Base-by-base conservation (phyloP, 2,797 vertebrate genomes). In the Rhinatrema bivittatum region DNA sequence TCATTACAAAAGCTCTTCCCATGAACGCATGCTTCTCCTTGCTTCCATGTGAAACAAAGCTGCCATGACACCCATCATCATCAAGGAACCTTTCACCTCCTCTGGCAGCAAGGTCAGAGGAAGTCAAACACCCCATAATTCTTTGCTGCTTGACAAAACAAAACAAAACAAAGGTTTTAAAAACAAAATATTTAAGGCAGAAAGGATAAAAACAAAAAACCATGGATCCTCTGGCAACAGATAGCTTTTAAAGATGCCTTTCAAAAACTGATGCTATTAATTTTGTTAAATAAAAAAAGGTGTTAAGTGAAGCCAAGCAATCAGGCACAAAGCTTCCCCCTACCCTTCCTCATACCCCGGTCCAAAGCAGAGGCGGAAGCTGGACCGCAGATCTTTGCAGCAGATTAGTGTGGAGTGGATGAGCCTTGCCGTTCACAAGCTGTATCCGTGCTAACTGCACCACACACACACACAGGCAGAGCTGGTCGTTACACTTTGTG, bases 61-160 rank as follows among this genome's bases (percentile, higher is more conserved):
- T 56, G 57, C 60, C 70, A 59, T 36, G 37, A 61, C 52, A 55
- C 0, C 57, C 70, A 70, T 65, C 63, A 70, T 65, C 63, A 47
- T 68, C 46, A 70, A 36, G 28, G 40, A 36, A 28, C 42, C 24
- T 26, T 44, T 15, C 36, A 49, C 74, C 81, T 62, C 74, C 46
- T 62, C 1, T 2, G 76, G 60, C 51, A 53, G 62, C 59, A 60
- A 52, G 68, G 62, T 87, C 82, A 87, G 69, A 87, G 82, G 81
- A 87, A 86, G 79, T 86, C 83, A 85, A 87, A 86, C 52, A 86
- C 77, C 84, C 84, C 79, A 76, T 79, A 83, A 85, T 78, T 85
- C 82, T 86, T 87, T 75, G 83, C 84, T 87, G 78, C 79, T 82
- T 70, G 72, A 79, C 53, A 80, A 76, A 78, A 75, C 66, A 84